A percentile compares a stretch with the other conserved stretches of the same genome.
Evolutionary conservation across 2,113 vertebrate genomes (phyloP).

Genomic region (Cavia porcellus): DNA sequence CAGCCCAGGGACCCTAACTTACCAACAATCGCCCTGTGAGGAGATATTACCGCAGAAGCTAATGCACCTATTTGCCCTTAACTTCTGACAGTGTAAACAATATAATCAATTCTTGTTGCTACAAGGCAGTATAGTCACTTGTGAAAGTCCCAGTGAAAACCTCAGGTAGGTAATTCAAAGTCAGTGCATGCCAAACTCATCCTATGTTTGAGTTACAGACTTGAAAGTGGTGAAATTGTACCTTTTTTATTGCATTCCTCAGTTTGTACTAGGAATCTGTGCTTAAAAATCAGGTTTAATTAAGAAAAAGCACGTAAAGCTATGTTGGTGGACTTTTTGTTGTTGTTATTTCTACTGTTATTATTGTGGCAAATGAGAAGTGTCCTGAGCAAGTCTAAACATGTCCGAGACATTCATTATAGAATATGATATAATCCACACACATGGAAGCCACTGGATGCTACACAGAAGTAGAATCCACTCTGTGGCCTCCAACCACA

Average conservation of each 20-base stretch:
- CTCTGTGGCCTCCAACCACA: neutral
- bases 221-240: neutral
- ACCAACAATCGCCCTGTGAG: neutral
- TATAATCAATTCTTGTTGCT: slow-evolving; percentile 9
- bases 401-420: neutral
- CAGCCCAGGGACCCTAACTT: neutral
- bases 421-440: neutral
- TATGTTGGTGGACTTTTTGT: neutral
- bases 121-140: neutral
- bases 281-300: slow-evolving; percentile 15
- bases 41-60: neutral
- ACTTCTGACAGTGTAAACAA: slow-evolving; percentile 57
- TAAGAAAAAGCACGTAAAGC: slow-evolving; percentile 61
- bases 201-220: slow-evolving; percentile 32
- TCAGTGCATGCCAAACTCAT: neutral
- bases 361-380: slow-evolving; percentile 40
- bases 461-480: neutral
- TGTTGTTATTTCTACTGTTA: neutral
- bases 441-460: neutral
- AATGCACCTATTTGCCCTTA: neutral
- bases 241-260: slow-evolving; percentile 21
- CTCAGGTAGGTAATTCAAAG: slow-evolving; percentile 21
- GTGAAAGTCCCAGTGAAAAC: slow-evolving; percentile 40
- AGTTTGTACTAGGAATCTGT: neutral
- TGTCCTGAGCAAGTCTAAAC: neutral